Evolutionary conservation across 2,888 invertebrate species (phyloP), one percentile per base, ranked within the genome.

Genomic region (Microdon myrmicae): DNA sequence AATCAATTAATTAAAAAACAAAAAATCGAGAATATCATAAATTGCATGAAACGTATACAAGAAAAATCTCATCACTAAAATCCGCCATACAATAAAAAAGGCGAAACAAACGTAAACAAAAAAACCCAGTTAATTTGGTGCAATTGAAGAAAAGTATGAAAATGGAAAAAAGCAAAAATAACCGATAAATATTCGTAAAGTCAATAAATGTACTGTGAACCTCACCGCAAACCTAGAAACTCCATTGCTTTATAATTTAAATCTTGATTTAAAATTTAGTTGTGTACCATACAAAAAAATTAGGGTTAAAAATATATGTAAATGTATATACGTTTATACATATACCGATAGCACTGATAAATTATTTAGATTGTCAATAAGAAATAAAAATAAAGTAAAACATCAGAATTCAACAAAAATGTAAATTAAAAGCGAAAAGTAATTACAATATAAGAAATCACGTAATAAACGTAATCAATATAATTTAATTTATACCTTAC

Each of bases 311-410:
- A 28, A 64, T 47, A 43, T 58, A 58, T 64, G 56, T 43, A 59
- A 64, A 51, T 61, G 61, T 61, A 61, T 29, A 61, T 56, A 56
- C 45, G 58, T 64, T n/a, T n/a, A n/a, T n/a, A n/a, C n/a, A n/a
- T n/a, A n/a, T n/a, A n/a, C n/a, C n/a, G n/a, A n/a, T 58, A 64
- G 64, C 64, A 64, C 64, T 64, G 64, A 64, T 64, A 64, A 64
- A 64, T 64, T 64, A 64, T 64, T 64, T 64, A 64, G 64, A 47
- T 41, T 38, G 51, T 28, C 48, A 32, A 47, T 35, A 37, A 26
- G 25, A 56, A 48, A 34, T 29, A 13, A 28, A 32, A 23, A 39
- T 34, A 45, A 9, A 16, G 22, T 10, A 34, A 39, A 32, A 19
- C 12, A 39, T 35, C 38, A 34, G 35, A 29, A 25, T 1, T 29